Percentiles rank a stretch among this genome's conserved stretches.
Evolutionary conservation across 2,888 invertebrate genomes (phyloP).

Genomic region (Merodon equestris): DNA sequence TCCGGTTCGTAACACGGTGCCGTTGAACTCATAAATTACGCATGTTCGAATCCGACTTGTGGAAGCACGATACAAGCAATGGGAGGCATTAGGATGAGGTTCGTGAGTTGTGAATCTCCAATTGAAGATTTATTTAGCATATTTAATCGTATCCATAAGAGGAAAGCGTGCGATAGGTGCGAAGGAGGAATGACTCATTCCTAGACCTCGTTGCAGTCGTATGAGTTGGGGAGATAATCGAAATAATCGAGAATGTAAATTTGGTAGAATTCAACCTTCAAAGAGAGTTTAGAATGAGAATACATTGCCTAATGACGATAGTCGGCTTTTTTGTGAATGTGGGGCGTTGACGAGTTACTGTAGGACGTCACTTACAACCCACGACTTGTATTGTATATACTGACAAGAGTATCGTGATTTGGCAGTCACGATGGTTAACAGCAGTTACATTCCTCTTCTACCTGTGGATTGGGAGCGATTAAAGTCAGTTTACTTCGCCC

Average conservation of each 20-base stretch:
- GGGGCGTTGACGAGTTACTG: too few relatives aligned
- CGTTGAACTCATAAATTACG: constrained; percentile 56
- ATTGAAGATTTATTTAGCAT: constrained; percentile 13
- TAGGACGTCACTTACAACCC: too few relatives aligned
- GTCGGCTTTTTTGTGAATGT: background rate
- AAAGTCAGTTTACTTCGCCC: too few relatives aligned
- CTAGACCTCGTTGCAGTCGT: constrained; percentile 5
- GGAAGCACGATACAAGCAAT: background rate
- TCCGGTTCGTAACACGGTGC: constrained; percentile 8
- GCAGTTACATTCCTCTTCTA: too few relatives aligned
- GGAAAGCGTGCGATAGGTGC: background rate
- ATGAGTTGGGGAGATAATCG: constrained; percentile 19
- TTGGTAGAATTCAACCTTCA: background rate
- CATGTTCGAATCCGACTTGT: constrained; percentile 2
- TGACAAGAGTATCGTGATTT: too few relatives aligned
- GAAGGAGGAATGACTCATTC: constrained; percentile 32
- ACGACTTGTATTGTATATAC: too few relatives aligned
- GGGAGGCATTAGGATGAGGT: background rate
- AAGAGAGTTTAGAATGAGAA: constrained; percentile 6
- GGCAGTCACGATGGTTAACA: too few relatives aligned
- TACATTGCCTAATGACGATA: constrained; percentile 1
- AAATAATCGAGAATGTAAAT: constrained; percentile 33
- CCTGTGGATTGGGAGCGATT: too few relatives aligned
- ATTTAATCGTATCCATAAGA: background rate
- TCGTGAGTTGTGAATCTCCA: constrained; percentile 10